Base-by-base conservation (phyloP, 2,113 vertebrate genomes). In the Hystrix brachyura region DNA sequence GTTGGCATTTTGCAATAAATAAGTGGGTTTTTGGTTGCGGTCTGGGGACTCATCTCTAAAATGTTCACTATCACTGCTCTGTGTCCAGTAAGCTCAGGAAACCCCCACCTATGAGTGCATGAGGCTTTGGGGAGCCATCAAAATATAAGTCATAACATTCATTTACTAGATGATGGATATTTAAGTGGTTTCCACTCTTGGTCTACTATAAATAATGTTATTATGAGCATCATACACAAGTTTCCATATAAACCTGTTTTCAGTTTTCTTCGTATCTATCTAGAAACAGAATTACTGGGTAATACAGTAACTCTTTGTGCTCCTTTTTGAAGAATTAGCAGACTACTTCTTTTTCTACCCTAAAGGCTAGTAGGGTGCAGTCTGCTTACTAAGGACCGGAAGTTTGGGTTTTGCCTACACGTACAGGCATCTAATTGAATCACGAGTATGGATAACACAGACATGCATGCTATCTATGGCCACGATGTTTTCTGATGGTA, bases 401-500 rank as follows among this genome's bases (percentile, higher is more conserved):
- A 12, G 1, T 5, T 5, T 21, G 32, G 46, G 32, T 12, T 57
- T 11, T 55, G 17, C 18, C 3, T 14, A 25, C 9, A 69, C 9
- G 13, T 17, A 17, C 0, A 34, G 43, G 18, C 14, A 64, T 7
- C 7, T 38, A 21, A 23, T 27, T 27, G 1, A 5, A 86, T 38
- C 27, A 17, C 9, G 2, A 62, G 29, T 55, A 14, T 15, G 7
- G 72, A 48, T 51, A 6, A 46, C 55, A 7, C 1, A 53, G 17
- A 21, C 7, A 7, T 1, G 0, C 29, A 13, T 27, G 29, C 21
- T 59, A 0, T 7, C 18, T 18, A 9, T 7, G 79, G 32, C 3
- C 5, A 34, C 0, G 1, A 0, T 3, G 3, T 43, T 32, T 21
- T 67, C 12, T 32, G 8, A 0, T 10, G 48, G 29, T 7, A 14